Conservation (phyloP, 2,797 vertebrate genomes). For the Dromococcyx pavoninus region DNA sequence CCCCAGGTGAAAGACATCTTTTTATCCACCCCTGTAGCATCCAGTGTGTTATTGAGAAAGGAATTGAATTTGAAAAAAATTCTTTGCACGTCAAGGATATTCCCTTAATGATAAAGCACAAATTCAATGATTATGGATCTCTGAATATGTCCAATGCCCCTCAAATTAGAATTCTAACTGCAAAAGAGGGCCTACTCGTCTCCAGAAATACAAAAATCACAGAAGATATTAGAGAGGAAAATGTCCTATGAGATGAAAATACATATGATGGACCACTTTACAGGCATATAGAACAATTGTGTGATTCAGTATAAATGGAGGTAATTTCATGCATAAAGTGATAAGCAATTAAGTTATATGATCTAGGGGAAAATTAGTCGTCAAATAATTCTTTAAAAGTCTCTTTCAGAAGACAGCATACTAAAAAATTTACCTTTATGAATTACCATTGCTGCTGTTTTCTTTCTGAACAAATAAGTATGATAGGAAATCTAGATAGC, state of each 20-base stretch:
- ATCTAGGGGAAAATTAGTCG: not conserved
- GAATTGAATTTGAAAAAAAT: not conserved
- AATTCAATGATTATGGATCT: not conserved
- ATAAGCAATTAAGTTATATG: not conserved
- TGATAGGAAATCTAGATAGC: not conserved
- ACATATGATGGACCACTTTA: fast-evolving
- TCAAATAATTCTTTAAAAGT: not conserved
- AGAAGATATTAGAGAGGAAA: not conserved
- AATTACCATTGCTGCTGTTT: not conserved
- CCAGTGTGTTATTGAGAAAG: not conserved
- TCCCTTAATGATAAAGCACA: not conserved
- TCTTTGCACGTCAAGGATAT: not conserved
- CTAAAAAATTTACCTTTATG: not conserved
- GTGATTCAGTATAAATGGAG: not conserved
- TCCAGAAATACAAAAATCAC: not conserved
- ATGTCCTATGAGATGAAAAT: not conserved
- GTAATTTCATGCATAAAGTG: not conserved
- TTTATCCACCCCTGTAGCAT: not conserved
- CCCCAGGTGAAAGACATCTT: not conserved
- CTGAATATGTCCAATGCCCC: not conserved
- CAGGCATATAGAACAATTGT: not conserved
- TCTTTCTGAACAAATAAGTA: not conserved
- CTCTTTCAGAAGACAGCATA: not conserved
- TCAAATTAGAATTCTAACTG: not conserved
- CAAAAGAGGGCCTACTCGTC: not conserved